These are phyloP conservation scores for Microcebus tavaratra DNA, from an alignment of 2,113 vertebrate species.

Conservation along the genomic window DNA sequence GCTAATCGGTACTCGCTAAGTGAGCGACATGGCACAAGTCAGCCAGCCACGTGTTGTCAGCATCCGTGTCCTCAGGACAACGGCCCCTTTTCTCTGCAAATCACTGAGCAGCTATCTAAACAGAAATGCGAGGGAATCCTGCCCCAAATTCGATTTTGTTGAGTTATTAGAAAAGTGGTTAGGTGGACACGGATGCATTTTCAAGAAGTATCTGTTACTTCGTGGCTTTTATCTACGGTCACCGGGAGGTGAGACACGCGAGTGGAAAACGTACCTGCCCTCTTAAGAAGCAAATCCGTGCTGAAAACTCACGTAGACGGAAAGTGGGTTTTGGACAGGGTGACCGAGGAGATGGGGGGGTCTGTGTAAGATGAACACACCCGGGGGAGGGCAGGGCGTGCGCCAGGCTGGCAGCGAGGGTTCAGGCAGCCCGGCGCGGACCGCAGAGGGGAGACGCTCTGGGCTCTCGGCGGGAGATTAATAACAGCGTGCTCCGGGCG, in stretches of 20 bases:
- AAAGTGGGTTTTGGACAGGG: conserved; percentile 42
- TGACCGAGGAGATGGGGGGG: conserved; percentile 35
- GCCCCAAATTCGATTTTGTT: background rate
- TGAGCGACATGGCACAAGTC: background rate
- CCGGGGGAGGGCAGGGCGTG: conserved; percentile 12
- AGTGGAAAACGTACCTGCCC: background rate
- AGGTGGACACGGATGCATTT: background rate
- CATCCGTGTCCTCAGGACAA: background rate
- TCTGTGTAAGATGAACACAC: conserved; percentile 68
- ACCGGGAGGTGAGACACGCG: background rate
- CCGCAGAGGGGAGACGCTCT: conserved; percentile 54
- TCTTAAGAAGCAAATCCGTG: background rate
- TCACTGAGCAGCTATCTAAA: background rate
- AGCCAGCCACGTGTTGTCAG: background rate
- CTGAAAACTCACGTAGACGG: conserved; percentile 47
- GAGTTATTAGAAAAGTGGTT: background rate
- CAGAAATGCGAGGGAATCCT: background rate
- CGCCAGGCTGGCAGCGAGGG: conserved; percentile 50
- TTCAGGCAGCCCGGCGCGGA: conserved; percentile 47
- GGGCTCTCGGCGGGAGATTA: conserved; percentile 66
- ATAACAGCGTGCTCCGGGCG: conserved; percentile 67
- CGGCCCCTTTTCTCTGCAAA: background rate
- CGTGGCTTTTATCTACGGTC: background rate
- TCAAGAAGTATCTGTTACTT: background rate
- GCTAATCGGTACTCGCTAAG: background rate